phyloP scores from a whole-genome alignment of 2,113 vertebrate genomes.

The Periophthalmus modestus region DNA sequence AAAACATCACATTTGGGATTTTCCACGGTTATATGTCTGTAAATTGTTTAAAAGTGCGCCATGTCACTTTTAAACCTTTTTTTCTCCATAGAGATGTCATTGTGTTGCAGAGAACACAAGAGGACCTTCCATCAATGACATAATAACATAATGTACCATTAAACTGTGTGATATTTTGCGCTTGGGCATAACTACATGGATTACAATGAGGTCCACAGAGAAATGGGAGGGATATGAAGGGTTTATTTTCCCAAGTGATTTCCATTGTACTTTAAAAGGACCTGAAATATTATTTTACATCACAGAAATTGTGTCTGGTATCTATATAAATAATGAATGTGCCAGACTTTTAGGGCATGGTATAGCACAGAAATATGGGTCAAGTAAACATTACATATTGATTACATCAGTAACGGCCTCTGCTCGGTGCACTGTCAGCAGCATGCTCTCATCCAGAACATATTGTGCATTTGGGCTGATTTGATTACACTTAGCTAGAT shows the following conservation, averaged over 20 bases:
- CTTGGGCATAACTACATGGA: not conserved
- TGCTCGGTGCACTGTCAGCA: constrained; percentile 46
- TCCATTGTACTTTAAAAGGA: not conserved
- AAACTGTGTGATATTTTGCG: not conserved
- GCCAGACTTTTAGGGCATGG: not conserved
- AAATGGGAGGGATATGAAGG: not conserved
- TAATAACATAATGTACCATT: not conserved
- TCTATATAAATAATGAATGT: constrained; percentile 32
- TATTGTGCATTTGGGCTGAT: constrained; percentile 23
- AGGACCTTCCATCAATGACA: not conserved
- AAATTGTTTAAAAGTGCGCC: too few species aligned
- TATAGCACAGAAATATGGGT: constrained; percentile 45
- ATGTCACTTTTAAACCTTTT: too few species aligned
- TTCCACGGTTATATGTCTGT: not conserved
- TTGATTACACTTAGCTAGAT: constrained; percentile 29
- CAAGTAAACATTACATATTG: constrained; percentile 50
- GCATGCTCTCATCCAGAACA: constrained; percentile 25
- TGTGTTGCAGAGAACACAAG: not conserved
- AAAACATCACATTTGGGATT: not conserved
- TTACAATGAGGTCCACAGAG: too few species aligned
- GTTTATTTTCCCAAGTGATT: not conserved
- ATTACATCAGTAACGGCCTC: constrained; percentile 56
- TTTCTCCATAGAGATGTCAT: not conserved
- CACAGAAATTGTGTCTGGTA: not conserved
- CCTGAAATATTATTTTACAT: constrained; percentile 3